Base-by-base conservation (phyloP, 2,113 vertebrate genomes). In the Gavialis gangeticus region DNA sequence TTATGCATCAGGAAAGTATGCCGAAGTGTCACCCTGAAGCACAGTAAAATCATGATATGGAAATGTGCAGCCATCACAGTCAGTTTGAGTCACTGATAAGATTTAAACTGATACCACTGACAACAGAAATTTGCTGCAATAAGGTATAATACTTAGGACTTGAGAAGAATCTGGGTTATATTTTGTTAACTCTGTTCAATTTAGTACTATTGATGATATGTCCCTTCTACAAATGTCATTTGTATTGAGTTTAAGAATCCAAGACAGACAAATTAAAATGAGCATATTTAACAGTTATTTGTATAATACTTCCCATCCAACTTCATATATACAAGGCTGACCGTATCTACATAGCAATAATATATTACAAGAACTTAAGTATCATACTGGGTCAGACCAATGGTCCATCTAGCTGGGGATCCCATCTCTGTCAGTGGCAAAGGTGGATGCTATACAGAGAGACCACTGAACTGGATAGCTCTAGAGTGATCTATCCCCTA, bases 31-130 rank as follows among this genome's bases (percentile, higher is more conserved):
- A 90, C 84, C 85, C 84, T 75, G 28, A 97, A 85, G 92, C 76
- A 95, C 63, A 77, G 89, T 2, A 87, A 94, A 92, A 91, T 85
- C 69, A 73, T 90, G 85, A 94, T 90, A 95, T 16, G 83, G 66
- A 97, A 96, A 95, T 58, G 16, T 57, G 89, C 75, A 97, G 81
- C 63, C 92, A 97, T 95, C 94, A 97, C 57, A 95, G 73, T 14
- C 94, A 85, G 34, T 93, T 54, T 88, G 82, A 95, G 84, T 87
- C 89, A 88, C 89, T 93, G 89, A 94, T 94, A 96, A 96, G 94
- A 95, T 89, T 69, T 91, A 92, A 97, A 88, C 60, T 84, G 62
- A 91, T 93, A 95, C 64, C 25, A 92, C 71, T 94, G 82, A 95
- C 64, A 94, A 71, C 46, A 79, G 30, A 95, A 96, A 92, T 60